These are phyloP conservation scores for Epistrophella euchroma DNA, from an alignment of 2,888 invertebrate species.

Conservation along the genomic window DNA sequence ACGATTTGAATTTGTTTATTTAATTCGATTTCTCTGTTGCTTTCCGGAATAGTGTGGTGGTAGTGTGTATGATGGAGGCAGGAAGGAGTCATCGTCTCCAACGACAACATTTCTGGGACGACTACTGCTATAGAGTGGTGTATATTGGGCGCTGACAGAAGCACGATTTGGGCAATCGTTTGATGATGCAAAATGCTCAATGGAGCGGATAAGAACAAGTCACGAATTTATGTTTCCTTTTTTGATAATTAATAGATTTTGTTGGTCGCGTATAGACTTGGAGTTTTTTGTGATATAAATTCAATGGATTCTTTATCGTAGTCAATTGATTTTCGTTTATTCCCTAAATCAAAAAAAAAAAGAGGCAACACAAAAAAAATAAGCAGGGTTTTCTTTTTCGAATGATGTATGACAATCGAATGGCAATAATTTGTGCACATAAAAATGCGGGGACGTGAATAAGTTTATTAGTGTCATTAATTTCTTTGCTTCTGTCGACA, in stretches of 20 bases:
- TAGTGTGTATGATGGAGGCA: background rate
- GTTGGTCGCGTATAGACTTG: conserved; percentile 5
- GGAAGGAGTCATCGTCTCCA: background rate
- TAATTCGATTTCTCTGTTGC: conserved; percentile 82
- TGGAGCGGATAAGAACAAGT: conserved; percentile 74
- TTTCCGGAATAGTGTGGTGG: conserved; percentile 41
- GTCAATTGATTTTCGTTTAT: conserved; percentile 58
- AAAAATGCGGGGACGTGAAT: conserved; percentile 20
- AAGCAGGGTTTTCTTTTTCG: conserved; percentile 21
- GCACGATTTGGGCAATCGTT: conserved; percentile 69
- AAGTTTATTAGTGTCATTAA: conserved; percentile 65
- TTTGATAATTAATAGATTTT: conserved; percentile 71
- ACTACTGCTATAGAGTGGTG: background rate
- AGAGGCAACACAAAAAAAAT: background rate
- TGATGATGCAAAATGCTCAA: conserved; percentile 75
- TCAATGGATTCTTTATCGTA: conserved; percentile 44
- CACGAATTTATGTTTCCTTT: conserved; percentile 63
- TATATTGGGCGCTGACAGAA: conserved; percentile 42
- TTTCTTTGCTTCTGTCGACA: conserved; percentile 23
- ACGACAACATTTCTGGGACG: background rate
- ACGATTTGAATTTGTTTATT: conserved; percentile 84
- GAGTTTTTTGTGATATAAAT: conserved; percentile 50
- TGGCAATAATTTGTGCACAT: conserved; percentile 44
- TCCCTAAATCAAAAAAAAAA: background rate
- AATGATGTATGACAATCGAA: conserved; percentile 35